Percentiles rank a stretch among this genome's conserved stretches.
These are phyloP conservation scores for Peromyscus eremicus DNA, from an alignment of 2,797 vertebrate genomes.

Conservation along the genomic window DNA sequence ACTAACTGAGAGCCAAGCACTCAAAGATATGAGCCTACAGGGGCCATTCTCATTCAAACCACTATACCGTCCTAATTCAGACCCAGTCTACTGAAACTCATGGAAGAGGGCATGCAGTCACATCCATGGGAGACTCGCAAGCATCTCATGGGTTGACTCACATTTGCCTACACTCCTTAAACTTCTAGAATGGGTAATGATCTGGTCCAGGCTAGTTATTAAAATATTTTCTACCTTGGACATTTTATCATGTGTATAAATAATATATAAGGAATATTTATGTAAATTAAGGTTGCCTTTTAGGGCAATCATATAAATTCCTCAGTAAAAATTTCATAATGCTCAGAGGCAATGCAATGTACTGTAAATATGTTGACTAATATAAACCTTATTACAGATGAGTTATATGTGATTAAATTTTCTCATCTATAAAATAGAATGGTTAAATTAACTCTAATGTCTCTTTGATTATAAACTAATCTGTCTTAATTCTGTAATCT, in stretches of 20 bases:
- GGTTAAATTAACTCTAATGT: background rate
- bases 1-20: background rate
- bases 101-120: background rate
- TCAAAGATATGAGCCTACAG: background rate
- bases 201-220: background rate
- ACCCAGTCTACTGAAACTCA: background rate
- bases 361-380: background rate
- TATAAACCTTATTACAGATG: background rate
- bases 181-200: background rate
- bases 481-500: conserved; percentile 30
- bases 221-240: background rate
- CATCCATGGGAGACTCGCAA: background rate
- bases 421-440: conserved; percentile 51
- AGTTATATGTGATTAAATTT: background rate
- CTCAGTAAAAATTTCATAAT: conserved; percentile 22
- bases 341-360: background rate
- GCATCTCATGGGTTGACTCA: background rate
- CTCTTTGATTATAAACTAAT: conserved; percentile 46
- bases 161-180: background rate
- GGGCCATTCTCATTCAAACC: background rate
- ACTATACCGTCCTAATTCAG: background rate
- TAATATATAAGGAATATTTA: conserved; percentile 35
- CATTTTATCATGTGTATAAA: background rate
- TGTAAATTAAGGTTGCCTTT: conserved; percentile 13
- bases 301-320: conserved; percentile 3